Conservation (phyloP, 35 echinoderm and acorn worm species). For the Lytechinus pictus region DNA sequence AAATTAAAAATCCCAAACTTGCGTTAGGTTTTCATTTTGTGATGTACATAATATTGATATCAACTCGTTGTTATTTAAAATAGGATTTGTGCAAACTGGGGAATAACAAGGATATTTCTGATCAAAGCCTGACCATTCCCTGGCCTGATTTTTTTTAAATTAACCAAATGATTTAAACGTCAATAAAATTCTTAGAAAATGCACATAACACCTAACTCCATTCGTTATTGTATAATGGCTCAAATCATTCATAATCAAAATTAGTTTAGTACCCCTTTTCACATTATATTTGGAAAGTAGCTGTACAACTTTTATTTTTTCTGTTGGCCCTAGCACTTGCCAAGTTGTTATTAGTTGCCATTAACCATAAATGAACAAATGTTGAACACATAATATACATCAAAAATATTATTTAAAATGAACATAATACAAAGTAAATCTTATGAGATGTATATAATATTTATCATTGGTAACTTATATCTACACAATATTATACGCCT, state of each 20-base stretch:
- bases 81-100: too few species aligned
- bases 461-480: neutral
- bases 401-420: neutral
- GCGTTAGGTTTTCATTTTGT: too few species aligned
- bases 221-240: too few species aligned
- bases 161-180: too few species aligned
- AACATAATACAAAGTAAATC: neutral
- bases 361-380: neutral
- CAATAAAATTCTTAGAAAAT: too few species aligned
- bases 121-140: too few species aligned
- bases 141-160: too few species aligned
- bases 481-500: neutral
- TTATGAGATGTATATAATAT: neutral
- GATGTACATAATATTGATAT: too few species aligned
- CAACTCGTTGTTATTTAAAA: too few species aligned
- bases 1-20: too few species aligned
- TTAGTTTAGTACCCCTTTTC: neutral
- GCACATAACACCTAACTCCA: too few species aligned
- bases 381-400: neutral
- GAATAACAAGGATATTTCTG: too few species aligned
- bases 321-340: neutral
- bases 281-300: neutral
- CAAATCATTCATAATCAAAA: neutral
- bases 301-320: neutral
- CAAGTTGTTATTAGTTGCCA: neutral